Evolutionary conservation across 1,140 invertebrate genomes (phyloP), one percentile per base, ranked within the genome.

Genomic region (Agraylea sexmaculata): DNA sequence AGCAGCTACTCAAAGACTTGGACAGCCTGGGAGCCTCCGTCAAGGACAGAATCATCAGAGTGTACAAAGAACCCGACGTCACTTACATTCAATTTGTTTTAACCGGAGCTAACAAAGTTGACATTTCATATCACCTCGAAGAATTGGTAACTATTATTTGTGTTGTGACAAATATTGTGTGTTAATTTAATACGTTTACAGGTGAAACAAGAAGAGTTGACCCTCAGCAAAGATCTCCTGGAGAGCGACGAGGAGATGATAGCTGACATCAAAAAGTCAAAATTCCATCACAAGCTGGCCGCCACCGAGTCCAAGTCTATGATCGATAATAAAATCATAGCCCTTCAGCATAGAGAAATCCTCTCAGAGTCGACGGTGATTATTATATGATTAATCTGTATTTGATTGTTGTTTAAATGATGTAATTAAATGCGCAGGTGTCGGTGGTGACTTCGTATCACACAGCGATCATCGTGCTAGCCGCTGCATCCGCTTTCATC

Each of bases 401-500:
- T n/a, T n/a, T n/a, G n/a, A n/a, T n/a, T n/a, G n/a, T n/a, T n/a
- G 8, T 6, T 12, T 32, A 7, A 32, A 7, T 32, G n/a, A n/a
- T 32, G 7, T 15, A 32, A 32, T 6, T 10, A 32, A 32, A 32
- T 32, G 13, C 13, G 12, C 53, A 68, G 65, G 68, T 75, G n/a
- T 73, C 72, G 16, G 61, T 70, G 20, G 67, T 74, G 15, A 75
- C 77, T 4, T 71, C 77, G 22, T 81, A 80, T 56, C 76, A 80
- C 51, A 80, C 78, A 1, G 75, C 77, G 11, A 67, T 79, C 3
- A 71, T 83, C 36, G 75, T 80, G 3, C 60, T 82, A 16, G 77
- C 73, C 3, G 75, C 76, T 0, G 73, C 75, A 2, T 79, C 78
- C 18, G 78, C 77, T 8, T 81, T 82, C 51, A 68, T 82, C 35